Base-by-base conservation (phyloP, 2,888 invertebrate species). In the Nomada lathburiana region DNA sequence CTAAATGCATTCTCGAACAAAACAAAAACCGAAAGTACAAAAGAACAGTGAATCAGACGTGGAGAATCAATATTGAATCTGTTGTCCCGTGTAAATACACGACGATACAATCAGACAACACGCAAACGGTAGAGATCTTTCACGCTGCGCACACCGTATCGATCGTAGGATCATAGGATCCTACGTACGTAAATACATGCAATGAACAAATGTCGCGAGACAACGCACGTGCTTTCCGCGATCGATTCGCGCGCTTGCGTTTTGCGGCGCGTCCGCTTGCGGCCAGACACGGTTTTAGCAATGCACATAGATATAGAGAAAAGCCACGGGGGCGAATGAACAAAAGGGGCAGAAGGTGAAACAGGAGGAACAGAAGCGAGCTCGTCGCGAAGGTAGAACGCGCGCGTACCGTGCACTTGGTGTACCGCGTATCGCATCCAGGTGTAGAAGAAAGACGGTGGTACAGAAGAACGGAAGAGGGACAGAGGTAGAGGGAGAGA, bases 141-240 rank as follows among this genome's bases (percentile, higher is more conserved):
- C 53, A 55, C 53, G n/a, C 18, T 20, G 53, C 53, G n/a, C 20
- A 9, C 53, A 20, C n/a, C 53, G 53, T 11, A 20, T 53, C n/a
- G n/a, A 18, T 20, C 20, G 68, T 29, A 63, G 20, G 44, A 59
- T 20, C n/a, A 20, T 20, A 53, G 53, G 53, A 53, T 47, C 16
- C 16, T 47, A 2, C 47, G 47, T 47, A 3, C 3, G 10, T 11
- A 47, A 0, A 47, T 42, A 36, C 63, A 62, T 5, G 42, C 16
- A 60, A 70, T 7, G 36, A 36, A 7, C 36, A 78, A 26, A 26
- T 26, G 63, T 79, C 80, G 71, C 71, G 80, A 78, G 72, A 82
- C 44, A 47, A 73, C 75, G 78, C 84, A 85, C 82, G 84, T 82
- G 83, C 83, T 79, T 78, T 36, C 73, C 80, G 71, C 74, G 70